Percentiles rank a stretch among this genome's conserved stretches.
phyloP scores from a whole-genome alignment of 2,888 invertebrate species.

The Mimas tiliae region DNA sequence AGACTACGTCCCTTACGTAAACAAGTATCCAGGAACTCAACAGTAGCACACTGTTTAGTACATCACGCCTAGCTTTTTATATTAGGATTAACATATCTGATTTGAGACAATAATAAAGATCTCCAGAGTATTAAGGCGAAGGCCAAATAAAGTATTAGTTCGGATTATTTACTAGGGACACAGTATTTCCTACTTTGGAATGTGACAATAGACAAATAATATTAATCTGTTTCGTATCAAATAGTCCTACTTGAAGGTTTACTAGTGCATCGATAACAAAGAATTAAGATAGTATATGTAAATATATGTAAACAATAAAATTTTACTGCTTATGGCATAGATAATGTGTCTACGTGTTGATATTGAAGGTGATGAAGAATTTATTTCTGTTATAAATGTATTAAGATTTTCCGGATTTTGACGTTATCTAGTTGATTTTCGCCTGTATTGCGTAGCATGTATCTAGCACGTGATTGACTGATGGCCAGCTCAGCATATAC shows the following conservation, averaged over 20 bases:
- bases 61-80: too few relatives aligned
- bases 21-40: too few relatives aligned
- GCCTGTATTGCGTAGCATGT: background rate
- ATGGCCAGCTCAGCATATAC: background rate
- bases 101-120: background rate
- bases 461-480: slow-evolving; percentile 4
- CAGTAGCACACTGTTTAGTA: too few relatives aligned
- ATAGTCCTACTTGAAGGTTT: slow-evolving; percentile 15
- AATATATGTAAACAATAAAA: slow-evolving; percentile 1
- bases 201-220: background rate
- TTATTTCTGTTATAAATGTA: slow-evolving; percentile 17
- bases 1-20: too few relatives aligned
- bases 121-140: slow-evolving; percentile 8
- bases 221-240: background rate
- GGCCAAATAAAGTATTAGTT: background rate
- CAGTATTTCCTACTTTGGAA: background rate
- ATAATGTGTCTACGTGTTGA: background rate
- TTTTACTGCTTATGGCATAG: background rate
- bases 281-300: slow-evolving; percentile 1
- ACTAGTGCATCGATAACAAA: background rate
- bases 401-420: background rate
- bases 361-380: background rate
- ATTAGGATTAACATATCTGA: background rate
- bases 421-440: background rate
- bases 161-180: background rate